phyloP scores from a whole-genome alignment of 2,888 invertebrate species.

The Melanchra persicariae region DNA sequence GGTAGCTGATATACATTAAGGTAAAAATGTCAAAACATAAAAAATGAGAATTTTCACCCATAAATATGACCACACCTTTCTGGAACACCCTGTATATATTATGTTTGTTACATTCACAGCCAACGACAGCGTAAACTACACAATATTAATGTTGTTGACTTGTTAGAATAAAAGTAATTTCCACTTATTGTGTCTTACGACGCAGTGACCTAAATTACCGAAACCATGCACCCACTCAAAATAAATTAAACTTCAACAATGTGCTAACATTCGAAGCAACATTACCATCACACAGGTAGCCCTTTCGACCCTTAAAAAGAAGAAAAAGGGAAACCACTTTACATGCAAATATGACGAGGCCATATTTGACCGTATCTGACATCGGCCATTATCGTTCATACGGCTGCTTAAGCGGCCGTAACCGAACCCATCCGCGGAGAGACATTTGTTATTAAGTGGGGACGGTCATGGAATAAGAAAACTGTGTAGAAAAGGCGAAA shows the following conservation, averaged over 20 bases:
- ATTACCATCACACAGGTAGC: conserved; percentile 20
- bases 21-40: too few species aligned
- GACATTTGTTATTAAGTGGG: conserved; percentile 44
- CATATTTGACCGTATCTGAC: conserved; percentile 33
- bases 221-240: neutral
- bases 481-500: neutral
- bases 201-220: too few species aligned
- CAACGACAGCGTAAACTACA: too few species aligned
- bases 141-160: too few species aligned
- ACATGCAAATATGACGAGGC: conserved; percentile 44
- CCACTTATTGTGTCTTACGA: too few species aligned
- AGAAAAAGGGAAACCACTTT: conserved; percentile 37
- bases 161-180: too few species aligned
- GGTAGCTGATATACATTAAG: too few species aligned
- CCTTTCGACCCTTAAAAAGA: conserved; percentile 15
- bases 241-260: neutral
- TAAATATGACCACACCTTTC: too few species aligned
- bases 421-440: conserved; percentile 30
- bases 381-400: conserved; percentile 23
- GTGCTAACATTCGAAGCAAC: conserved; percentile 5
- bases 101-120: too few species aligned
- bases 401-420: conserved; percentile 18
- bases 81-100: too few species aligned
- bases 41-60: too few species aligned
- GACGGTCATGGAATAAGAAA: conserved; percentile 7